These are phyloP conservation scores for Camponotus vicinus DNA, from an alignment of 1,140 invertebrate species.

Conservation along the genomic window DNA sequence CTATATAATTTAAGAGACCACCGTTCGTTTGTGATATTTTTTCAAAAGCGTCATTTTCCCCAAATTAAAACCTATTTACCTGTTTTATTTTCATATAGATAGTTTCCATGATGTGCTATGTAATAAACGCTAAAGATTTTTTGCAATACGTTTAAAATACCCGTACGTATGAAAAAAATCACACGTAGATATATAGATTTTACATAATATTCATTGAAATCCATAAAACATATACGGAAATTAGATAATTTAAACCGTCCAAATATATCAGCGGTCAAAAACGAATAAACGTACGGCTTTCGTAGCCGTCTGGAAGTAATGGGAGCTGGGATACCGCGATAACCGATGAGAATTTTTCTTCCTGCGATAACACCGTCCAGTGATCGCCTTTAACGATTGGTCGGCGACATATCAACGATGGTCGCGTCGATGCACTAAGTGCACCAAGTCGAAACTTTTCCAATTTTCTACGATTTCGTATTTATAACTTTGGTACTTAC, in stretches of 20 bases:
- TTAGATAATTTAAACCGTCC: constrained; percentile 28
- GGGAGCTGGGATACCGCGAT: constrained; percentile 53
- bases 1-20: constrained; percentile 45
- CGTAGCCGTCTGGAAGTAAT: constrained; percentile 41
- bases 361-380: constrained; percentile 35
- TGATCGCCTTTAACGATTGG: constrained; percentile 58
- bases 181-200: background rate
- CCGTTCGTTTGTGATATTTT: constrained; percentile 29
- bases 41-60: constrained; percentile 56
- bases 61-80: constrained; percentile 53
- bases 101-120: background rate
- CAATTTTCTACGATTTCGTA: constrained; percentile 82
- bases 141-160: background rate
- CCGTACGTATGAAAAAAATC: background rate
- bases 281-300: constrained; percentile 37
- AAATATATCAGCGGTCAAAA: constrained; percentile 35
- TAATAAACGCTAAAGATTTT: background rate
- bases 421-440: constrained; percentile 59
- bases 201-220: constrained; percentile 3
- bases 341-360: constrained; percentile 62
- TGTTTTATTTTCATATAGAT: background rate
- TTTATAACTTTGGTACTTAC: constrained; percentile 74
- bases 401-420: constrained; percentile 64
- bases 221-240: constrained; percentile 33
- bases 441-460: constrained; percentile 76